Conservation (phyloP, 2,797 vertebrate genomes). For the Ara ararauna region DNA sequence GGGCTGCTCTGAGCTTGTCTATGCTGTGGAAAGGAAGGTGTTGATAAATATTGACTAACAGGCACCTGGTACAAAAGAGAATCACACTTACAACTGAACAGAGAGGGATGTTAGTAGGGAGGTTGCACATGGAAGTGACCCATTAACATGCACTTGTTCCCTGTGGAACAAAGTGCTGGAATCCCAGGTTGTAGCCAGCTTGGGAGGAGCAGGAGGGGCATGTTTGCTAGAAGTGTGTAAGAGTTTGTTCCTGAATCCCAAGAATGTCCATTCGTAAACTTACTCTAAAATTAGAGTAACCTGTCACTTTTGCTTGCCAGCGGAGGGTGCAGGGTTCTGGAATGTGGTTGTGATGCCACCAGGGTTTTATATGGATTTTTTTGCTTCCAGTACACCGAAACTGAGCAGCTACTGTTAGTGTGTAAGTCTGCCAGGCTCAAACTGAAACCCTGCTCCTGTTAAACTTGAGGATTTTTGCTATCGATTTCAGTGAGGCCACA, state of each 20-base stretch:
- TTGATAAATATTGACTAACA: not conserved
- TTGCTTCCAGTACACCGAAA: rapidly evolving
- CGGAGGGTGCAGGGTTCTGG: not conserved
- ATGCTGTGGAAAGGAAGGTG: not conserved
- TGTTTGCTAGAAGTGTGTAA: not conserved
- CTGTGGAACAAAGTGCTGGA: rapidly evolving
- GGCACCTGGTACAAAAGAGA: not conserved
- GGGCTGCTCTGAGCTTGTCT: not conserved
- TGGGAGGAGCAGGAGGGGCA: not conserved
- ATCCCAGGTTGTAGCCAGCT: not conserved
- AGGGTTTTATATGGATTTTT: not conserved
- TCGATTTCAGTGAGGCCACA: not conserved
- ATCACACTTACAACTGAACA: not conserved
- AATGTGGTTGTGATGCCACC: not conserved
- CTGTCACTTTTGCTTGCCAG: not conserved
- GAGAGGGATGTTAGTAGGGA: not conserved
- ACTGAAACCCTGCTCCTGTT: not conserved
- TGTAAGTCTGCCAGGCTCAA: not conserved
- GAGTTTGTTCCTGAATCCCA: not conserved
- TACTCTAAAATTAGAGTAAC: not conserved
- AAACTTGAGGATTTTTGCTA: not conserved
- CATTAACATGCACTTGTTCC: not conserved
- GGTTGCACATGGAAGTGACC: not conserved
- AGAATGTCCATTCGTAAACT: not conserved
- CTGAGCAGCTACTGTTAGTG: not conserved